These are phyloP conservation scores for Reticulitermes speratus DNA, from an alignment of 1,140 invertebrate genomes.

Conservation along the genomic window DNA sequence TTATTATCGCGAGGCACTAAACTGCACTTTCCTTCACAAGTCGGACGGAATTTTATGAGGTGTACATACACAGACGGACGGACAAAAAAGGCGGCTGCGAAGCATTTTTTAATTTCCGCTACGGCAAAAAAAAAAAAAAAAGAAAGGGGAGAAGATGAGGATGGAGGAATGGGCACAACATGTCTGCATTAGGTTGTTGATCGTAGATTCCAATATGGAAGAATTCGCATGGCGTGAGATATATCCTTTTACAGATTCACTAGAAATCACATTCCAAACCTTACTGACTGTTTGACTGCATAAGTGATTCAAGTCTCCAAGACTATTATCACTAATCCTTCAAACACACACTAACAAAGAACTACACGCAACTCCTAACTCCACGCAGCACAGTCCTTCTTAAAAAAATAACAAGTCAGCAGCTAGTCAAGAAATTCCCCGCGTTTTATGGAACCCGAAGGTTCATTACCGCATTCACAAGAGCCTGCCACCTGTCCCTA, in stretches of 20 bases:
- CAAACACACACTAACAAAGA: no score
- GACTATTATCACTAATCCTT: no score
- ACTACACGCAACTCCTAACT: no score
- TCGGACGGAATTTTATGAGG: not conserved
- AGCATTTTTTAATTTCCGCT: slow-evolving; percentile 19
- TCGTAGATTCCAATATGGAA: slow-evolving; percentile 4
- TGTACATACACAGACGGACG: not conserved
- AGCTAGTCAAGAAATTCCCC: no score
- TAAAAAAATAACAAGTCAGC: no score
- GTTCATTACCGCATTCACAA: no score
- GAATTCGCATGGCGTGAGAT: slow-evolving; percentile 2
- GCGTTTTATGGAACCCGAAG: no score
- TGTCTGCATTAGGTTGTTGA: not conserved
- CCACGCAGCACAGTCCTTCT: no score
- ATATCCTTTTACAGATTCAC: not conserved
- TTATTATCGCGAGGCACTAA: slow-evolving; percentile 16
- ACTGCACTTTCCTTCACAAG: not conserved
- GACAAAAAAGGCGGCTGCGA: not conserved
- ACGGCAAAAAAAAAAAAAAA: not conserved
- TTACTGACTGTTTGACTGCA: not conserved
- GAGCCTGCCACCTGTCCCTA: no score
- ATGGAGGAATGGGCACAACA: not conserved
- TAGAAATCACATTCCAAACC: slow-evolving; percentile 12
- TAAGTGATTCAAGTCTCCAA: not conserved
- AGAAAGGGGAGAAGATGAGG: not conserved